Evolutionary conservation across 2,113 vertebrate species (phyloP).

Genomic region (Ceratotherium simum): DNA sequence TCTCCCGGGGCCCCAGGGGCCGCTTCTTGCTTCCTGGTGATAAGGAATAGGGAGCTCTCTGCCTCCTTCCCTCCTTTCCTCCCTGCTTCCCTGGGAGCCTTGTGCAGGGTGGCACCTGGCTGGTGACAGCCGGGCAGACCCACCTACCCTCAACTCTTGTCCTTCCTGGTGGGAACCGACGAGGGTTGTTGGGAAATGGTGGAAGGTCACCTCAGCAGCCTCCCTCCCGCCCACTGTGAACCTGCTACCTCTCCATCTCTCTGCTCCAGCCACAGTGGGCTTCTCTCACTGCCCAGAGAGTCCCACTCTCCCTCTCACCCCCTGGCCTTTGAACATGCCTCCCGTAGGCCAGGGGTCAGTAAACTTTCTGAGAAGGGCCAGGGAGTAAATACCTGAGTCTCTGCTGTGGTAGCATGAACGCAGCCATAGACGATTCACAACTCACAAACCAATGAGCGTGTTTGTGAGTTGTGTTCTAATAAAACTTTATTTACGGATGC

Average conservation of each 20-base stretch:
- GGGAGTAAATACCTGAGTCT: not conserved
- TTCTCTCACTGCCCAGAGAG: not conserved
- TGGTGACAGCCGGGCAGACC: not conserved
- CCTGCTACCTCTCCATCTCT: not conserved
- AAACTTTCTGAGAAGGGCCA: not conserved
- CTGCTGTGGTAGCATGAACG: not conserved
- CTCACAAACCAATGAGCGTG: too few species aligned
- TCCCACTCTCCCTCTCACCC: not conserved
- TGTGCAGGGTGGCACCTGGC: not conserved
- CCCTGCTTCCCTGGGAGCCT: too few species aligned
- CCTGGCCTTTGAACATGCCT: not conserved
- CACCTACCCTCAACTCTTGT: not conserved
- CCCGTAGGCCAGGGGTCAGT: not conserved
- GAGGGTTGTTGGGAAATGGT: rapidly evolving
- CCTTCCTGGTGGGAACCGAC: not conserved
- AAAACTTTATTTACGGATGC: not conserved
- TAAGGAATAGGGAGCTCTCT: not conserved
- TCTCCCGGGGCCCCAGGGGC: too few species aligned
- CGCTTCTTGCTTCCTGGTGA: not conserved
- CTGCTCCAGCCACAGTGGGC: not conserved
- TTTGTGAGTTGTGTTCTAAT: not conserved
- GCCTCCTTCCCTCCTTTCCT: not conserved
- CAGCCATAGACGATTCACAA: not conserved
- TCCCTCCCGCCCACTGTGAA: not conserved
- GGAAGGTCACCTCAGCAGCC: not conserved